A percentile compares a stretch with the other conserved stretches of the same genome.
phyloP scores from a whole-genome alignment of 2,888 invertebrate species.

The Zele albiditarsus region DNA sequence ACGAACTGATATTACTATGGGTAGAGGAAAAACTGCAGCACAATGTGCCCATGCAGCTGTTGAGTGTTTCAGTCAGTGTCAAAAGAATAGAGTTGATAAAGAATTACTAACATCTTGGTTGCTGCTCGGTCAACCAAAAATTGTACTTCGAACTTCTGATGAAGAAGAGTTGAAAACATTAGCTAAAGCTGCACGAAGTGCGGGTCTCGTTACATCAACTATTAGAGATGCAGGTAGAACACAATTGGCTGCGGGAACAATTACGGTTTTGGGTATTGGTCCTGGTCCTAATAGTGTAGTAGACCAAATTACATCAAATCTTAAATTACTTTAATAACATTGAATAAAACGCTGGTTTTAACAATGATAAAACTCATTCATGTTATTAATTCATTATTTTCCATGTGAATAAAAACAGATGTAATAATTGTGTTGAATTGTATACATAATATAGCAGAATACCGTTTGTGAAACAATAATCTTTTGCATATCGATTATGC shows the following conservation, averaged over 20 bases:
- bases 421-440: background rate
- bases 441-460: background rate
- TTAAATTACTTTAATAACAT: conserved; percentile 76
- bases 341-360: background rate
- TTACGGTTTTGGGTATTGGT: conserved; percentile 84
- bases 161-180: conserved; percentile 74
- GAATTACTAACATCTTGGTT: conserved; percentile 78
- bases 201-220: conserved; percentile 74
- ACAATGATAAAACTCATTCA: background rate
- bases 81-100: conserved; percentile 65
- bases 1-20: conserved; percentile 83
- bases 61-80: conserved; percentile 77
- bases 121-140: conserved; percentile 82
- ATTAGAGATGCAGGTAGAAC: conserved; percentile 83
- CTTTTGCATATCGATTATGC: too few relatives aligned
- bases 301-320: conserved; percentile 78
- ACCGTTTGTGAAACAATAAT: background rate
- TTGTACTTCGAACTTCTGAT: conserved; percentile 79
- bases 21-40: conserved; percentile 85
- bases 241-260: conserved; percentile 80
- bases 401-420: background rate
- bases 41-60: conserved; percentile 88
- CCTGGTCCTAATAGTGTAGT: conserved; percentile 77
- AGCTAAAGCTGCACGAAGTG: conserved; percentile 73
- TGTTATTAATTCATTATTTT: background rate